A percentile compares a stretch with the other conserved stretches of the same genome.
phyloP scores from a whole-genome alignment of 2,113 vertebrate genomes.

The Lophura nycthemera region DNA sequence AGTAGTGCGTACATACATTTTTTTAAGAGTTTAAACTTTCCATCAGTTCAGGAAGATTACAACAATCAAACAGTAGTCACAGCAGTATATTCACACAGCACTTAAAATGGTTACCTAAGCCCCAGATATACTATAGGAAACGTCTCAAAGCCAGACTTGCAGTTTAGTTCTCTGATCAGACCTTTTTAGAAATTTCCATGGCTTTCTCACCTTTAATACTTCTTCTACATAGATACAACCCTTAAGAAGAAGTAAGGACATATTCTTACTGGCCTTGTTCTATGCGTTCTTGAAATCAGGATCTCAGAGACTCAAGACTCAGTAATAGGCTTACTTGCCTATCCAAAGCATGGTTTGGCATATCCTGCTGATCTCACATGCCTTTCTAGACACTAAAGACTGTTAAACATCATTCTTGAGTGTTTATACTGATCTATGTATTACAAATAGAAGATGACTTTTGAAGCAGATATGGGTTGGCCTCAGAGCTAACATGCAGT shows the following conservation, averaged over 20 bases:
- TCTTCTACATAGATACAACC: fast-evolving
- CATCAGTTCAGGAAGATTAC: not conserved
- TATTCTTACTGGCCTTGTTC: not conserved
- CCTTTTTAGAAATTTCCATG: not conserved
- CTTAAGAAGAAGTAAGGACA: not conserved
- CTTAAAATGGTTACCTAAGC: not conserved
- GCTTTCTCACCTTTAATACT: not conserved
- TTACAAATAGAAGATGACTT: not conserved
- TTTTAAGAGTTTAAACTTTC: not conserved
- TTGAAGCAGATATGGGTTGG: fast-evolving
- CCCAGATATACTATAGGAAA: not conserved
- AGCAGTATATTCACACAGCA: not conserved
- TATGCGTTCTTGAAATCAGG: not conserved
- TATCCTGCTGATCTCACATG: not conserved
- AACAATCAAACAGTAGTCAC: not conserved
- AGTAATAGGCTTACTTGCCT: not conserved
- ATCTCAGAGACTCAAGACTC: not conserved
- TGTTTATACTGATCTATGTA: not conserved
- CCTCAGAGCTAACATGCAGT: not conserved
- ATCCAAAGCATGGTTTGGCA: not conserved
- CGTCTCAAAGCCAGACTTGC: not conserved
- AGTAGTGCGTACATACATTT: not conserved
- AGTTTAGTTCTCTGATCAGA: not conserved
- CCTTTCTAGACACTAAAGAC: not conserved
- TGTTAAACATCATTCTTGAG: not conserved